Base-by-base conservation (phyloP, 2,888 invertebrate species). In the Allolobophora icterica region DNA sequence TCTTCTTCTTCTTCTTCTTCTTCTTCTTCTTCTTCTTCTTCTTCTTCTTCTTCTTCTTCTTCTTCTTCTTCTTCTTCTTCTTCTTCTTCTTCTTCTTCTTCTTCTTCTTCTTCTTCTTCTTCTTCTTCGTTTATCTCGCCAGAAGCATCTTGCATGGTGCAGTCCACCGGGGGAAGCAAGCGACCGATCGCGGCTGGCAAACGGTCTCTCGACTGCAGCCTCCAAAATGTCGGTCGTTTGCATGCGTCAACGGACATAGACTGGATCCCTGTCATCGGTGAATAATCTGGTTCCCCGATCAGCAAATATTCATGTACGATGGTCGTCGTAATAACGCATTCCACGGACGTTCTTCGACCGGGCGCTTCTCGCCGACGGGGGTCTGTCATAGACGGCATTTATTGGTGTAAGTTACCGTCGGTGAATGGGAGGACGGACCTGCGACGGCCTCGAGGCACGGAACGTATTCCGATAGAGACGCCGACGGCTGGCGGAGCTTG, bases 181-280 rank as follows among this genome's bases (percentile, higher is more conserved):
- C 71, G 11, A 71, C 11, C 71, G 30, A 71, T 71, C n/a, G 2
- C n/a, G 71, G 11, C 71, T 1, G 6, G n/a, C 71, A n/a, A 71
- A 17, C 8, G 71, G 71, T 71, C 71, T 6, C 30, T 71, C n/a
- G 71, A n/a, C n/a, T n/a, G 71, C 71, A n/a, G 30, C 30, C 30
- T 71, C 71, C 30, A 71, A 71, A 71, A 71, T 71, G 71, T 19
- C 87, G 87, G 87, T 34, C 87, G 87, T 87, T 38, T 87, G 38
- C 87, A 38, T 87, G 87, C 87, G 87, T 38, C 87, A 87, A 19
- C 38, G 24, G 87, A 87, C n/a, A n/a, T 34, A 87, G 35, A 35
- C 87, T 87, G 87, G 24, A 19, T 87, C 87, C 87, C 87, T 87
- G 87, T 87, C 87, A 34, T 87, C 34, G n/a, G 87, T 87, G 87